A percentile compares a stretch with the other conserved stretches of the same genome.
These are phyloP conservation scores for Camelus bactrianus DNA, from an alignment of 2,113 vertebrate species.

Conservation along the genomic window DNA sequence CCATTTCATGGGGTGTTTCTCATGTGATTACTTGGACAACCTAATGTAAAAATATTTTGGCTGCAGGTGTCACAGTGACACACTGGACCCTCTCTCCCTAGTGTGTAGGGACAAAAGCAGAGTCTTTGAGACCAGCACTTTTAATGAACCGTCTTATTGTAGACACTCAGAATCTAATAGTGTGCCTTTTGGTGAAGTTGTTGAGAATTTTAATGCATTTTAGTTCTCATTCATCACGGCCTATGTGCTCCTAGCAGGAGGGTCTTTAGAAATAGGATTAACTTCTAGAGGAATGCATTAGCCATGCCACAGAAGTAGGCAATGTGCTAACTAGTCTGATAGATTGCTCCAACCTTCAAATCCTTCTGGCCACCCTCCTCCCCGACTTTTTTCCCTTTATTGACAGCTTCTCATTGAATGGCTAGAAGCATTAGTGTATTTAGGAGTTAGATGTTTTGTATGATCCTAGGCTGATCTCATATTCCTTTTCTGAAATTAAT, in stretches of 20 bases:
- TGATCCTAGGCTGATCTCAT: slow-evolving; percentile 90
- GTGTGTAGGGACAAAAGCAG: slow-evolving; percentile 50
- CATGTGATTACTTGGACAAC: background rate
- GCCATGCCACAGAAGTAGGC: slow-evolving; percentile 86
- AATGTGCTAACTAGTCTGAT: slow-evolving; percentile 86
- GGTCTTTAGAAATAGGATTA: slow-evolving; percentile 94
- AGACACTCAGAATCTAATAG: slow-evolving; percentile 87
- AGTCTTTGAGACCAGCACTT: slow-evolving; percentile 84
- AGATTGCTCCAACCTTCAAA: slow-evolving; percentile 90
- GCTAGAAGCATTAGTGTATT: slow-evolving; percentile 89
- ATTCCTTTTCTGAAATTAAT: slow-evolving; percentile 94
- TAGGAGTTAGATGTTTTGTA: slow-evolving; percentile 90
- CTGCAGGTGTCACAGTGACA: slow-evolving; percentile 76
- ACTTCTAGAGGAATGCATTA: slow-evolving; percentile 94
- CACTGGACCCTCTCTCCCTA: background rate
- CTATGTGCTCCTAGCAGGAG: slow-evolving; percentile 88
- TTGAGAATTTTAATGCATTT: slow-evolving; percentile 92
- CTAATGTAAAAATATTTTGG: slow-evolving; percentile 52
- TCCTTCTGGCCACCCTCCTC: slow-evolving; percentile 82
- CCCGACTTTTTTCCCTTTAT: slow-evolving; percentile 51
- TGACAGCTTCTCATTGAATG: slow-evolving; percentile 90
- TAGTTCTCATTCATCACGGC: slow-evolving; percentile 88
- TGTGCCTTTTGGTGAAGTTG: slow-evolving; percentile 89
- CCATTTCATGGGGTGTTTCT: background rate
- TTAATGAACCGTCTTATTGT: slow-evolving; percentile 84